Evolutionary conservation across 2,888 invertebrate species (phyloP), one percentile per base, ranked within the genome.

Genomic region (Lacanobia oleracea): DNA sequence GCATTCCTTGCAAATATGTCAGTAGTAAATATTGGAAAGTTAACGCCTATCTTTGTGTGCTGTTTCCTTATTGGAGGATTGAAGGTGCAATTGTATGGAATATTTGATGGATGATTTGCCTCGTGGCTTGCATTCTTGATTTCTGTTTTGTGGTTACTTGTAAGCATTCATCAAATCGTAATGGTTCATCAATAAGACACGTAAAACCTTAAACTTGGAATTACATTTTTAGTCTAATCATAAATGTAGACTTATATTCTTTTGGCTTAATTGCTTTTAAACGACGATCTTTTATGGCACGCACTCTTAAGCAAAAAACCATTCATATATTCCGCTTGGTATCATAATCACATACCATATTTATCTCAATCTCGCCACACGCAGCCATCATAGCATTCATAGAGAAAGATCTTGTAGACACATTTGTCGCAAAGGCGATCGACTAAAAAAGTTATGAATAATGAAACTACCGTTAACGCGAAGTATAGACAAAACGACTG

Each of bases 381-480:
- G 48, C 75, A 73, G 67, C 60, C 57, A 71, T 64, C 65, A 51
- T 40, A 45, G 23, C 37, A 75, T 75, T 75, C 70, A 70, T 62
- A 68, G 76, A 72, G 84, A 80, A 82, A 84, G 69, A 82, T 64
- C 59, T 66, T 37, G 71, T 67, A 78, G 64, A 77, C 76, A 74
- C 82, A 84, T 78, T 62, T 80, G 74, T 69, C 79, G 78, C 74
- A 79, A 61, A 72, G 64, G 56, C 53, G 21, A 14, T 14, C 51
- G 65, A 75, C 67, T 77, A 86, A 84, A 86, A 84, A 86, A 70
- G 74, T 75, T 75, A 86, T 82, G 86, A 86, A 85, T 86, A 85
- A 84, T 85, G 82, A 78, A 81, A 81, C 72, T 73, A 75, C 84
- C 82, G 85, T 84, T 86, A 84, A 63, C 66, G 75, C 75, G 72